A percentile compares a stretch with the other conserved stretches of the same genome.
phyloP scores from a whole-genome alignment of 2,113 vertebrate species.

The Lepus americanus region DNA sequence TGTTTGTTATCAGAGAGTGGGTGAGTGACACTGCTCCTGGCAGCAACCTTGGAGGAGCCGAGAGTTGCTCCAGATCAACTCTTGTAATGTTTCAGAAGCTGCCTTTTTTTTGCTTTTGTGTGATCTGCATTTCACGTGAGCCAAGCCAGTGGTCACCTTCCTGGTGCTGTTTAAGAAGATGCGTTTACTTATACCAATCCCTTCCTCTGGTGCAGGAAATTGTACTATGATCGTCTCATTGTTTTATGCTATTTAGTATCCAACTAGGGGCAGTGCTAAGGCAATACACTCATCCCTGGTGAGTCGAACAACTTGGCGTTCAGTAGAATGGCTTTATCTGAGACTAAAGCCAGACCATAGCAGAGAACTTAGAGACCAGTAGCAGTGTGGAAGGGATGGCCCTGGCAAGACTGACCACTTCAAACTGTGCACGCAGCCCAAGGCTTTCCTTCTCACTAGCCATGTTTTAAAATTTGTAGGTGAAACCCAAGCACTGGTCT shows the following conservation, averaged over 20 bases:
- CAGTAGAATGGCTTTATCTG: not conserved
- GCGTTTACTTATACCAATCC: not conserved
- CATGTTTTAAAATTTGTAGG: not conserved
- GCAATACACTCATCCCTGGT: not conserved
- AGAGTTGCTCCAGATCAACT: not conserved
- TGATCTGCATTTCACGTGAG: not conserved
- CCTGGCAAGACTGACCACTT: not conserved
- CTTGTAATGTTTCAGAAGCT: not conserved
- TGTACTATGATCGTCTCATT: not conserved
- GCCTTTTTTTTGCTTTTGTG: constrained; percentile 5
- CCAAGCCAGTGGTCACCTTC: not conserved
- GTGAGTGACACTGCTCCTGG: not conserved
- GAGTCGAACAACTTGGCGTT: not conserved
- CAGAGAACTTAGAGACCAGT: not conserved
- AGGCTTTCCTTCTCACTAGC: not conserved
- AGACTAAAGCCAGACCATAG: not conserved
- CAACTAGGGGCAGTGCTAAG: not conserved
- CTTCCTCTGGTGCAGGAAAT: not conserved
- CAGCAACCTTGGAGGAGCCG: not conserved
- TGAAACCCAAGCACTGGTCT: not conserved
- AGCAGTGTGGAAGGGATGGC: not conserved
- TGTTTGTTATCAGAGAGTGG: constrained; percentile 32
- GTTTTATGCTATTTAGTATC: not conserved
- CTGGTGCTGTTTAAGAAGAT: not conserved
- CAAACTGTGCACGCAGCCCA: not conserved